Evolutionary conservation across 2,113 vertebrate genomes (phyloP), one percentile per base, ranked within the genome.

Genomic region (Dissostichus mawsoni): DNA sequence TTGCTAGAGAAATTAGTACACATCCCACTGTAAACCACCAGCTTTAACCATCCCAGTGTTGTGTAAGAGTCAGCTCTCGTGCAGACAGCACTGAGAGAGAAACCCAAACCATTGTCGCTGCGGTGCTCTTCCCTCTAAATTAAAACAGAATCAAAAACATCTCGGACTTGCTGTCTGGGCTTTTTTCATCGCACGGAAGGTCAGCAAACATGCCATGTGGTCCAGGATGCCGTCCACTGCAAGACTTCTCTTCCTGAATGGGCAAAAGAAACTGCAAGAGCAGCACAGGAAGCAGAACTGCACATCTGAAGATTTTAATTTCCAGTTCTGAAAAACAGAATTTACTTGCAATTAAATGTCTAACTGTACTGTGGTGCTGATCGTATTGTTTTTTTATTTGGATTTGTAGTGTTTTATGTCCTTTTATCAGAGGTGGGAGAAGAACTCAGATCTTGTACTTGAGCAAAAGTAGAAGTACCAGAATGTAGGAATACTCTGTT

Each of bases 111-210:
- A 71, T 64, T 68, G 48, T 5, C 16, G 29, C 59, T 69, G n/a
- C 25, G 2, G 12, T 33, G 53, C 56, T 18, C 14, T 66, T 66
- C 45, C 61, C 51, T 76, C 52, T 51, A 52, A 76, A 66, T 33
- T 58, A 48, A 83, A 85, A 68, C 20, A 66, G 52, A 76, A 74
- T 56, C 25, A 85, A 72, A 78, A 83, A 72, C 69, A 74, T 69
- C 41, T 58, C 7, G 16, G 53, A 74, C 55, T 74, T 78, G 66
- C 84, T 68, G 87, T 78, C 68, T 82, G 66, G 50, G 50, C 83
- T 52, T 53, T 68, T 74, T 82, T 67, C 67, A 59, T 82, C 29
- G 18, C 70, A 81, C 29, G 41, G 25, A 85, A 69, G n/a, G 75
- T 74, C 82, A 81, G 11, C 61, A 78, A 71, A 51, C 55, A 76